Evolutionary conservation across 1,140 invertebrate species (phyloP), one percentile per base, ranked within the genome.

Genomic region (Rhopalosiphum maidis): DNA sequence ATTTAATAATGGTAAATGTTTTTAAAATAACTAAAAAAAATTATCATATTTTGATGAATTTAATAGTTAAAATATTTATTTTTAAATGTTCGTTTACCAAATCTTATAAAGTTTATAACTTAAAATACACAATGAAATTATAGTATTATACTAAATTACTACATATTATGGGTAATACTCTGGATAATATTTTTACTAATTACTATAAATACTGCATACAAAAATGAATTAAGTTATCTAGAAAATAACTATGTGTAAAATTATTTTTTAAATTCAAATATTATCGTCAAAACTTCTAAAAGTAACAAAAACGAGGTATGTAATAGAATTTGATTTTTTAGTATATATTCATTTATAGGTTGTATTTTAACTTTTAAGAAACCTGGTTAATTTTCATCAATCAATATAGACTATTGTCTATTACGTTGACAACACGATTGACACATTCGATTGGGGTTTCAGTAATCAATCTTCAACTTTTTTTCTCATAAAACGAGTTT

Each of bases 381-480:
- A n/a, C 30, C 37, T n/a, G 21, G 86, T 48, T 87, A 87, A 87
- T 87, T 51, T 87, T 22, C 30, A 87, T 87, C 86, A 48, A 87
- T 87, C 86, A 87, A 87, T 48, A 35, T 22, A 48, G 25, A 48
- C 86, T 35, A 43, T 43, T 85, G 25, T 35, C 86, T 35, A 43
- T 43, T 85, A 85, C 37, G 46, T 21, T 22, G 86, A 87, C 46
- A 87, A 87, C 86, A 87, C 86, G 43, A 87, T 87, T 48, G 86
- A 48, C 86, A 48, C 25, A 22, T 87, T 87, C 18, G 86, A 87
- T 51, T 87, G 30, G 46, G 25, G 30, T 87, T 35, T 87, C 7
- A 35, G 43, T 87, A 48, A 87, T 87, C 86, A 87, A 87, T 87
- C 86, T 87, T 87, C 43, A 43, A 86, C 43, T 25, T 86, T 87